phyloP scores from a whole-genome alignment of 2,113 vertebrate genomes.

The Climacteris rufus region DNA sequence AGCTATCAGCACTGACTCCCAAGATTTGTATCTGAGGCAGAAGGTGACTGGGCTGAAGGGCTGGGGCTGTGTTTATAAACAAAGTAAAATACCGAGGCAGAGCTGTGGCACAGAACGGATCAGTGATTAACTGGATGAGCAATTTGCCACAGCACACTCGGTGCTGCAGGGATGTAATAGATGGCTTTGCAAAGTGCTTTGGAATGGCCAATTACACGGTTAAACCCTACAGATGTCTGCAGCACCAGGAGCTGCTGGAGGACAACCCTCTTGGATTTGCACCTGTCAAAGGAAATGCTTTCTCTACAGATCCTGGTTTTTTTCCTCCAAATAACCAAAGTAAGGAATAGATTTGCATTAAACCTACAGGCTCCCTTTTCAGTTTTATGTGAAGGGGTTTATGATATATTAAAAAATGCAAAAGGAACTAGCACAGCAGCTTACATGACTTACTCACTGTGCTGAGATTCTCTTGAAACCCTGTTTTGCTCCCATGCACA shows the following conservation, averaged over 20 bases:
- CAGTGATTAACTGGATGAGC: background rate
- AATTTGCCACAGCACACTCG: background rate
- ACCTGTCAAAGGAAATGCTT: background rate
- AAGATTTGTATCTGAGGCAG: accelerated
- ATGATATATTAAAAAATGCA: background rate
- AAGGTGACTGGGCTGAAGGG: background rate
- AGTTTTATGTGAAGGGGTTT: background rate
- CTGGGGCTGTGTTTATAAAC: background rate
- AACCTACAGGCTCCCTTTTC: background rate
- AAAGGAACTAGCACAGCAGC: background rate
- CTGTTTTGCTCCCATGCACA: background rate
- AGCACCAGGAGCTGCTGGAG: background rate
- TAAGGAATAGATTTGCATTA: background rate
- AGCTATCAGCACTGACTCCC: accelerated
- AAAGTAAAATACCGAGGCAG: background rate
- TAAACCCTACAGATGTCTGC: background rate
- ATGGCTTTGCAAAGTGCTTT: constrained; percentile 12
- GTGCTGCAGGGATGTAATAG: background rate
- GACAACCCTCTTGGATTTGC: background rate
- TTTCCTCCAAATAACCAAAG: background rate
- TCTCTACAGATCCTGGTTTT: background rate
- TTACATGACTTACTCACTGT: background rate
- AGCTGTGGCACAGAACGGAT: background rate
- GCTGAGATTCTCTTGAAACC: background rate
- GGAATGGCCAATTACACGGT: background rate